Percentiles rank a stretch among this genome's conserved stretches.
Conservation (phyloP, 2,797 vertebrate species). For the Crocidura indochinensis region DNA sequence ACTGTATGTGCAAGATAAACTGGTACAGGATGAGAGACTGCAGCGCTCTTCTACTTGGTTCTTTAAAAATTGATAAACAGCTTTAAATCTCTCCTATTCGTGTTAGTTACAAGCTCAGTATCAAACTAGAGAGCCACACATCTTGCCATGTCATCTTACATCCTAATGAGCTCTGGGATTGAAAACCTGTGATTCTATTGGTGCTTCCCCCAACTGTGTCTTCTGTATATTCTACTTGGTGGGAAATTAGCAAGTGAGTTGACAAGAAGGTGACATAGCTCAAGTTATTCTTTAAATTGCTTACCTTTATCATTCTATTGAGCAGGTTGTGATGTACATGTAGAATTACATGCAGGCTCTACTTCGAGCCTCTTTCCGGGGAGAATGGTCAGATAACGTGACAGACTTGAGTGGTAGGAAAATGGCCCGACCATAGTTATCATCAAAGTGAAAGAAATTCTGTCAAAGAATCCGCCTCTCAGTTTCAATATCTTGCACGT, state of each 20-base stretch:
- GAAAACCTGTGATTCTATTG: constrained; percentile 64
- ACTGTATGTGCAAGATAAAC: constrained; percentile 60
- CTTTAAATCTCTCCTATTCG: constrained; percentile 83
- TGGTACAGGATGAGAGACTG: constrained; percentile 48
- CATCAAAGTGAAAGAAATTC: constrained; percentile 77
- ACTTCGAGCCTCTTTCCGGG: constrained; percentile 78
- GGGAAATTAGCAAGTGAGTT: constrained; percentile 87
- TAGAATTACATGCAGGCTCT: constrained; percentile 81
- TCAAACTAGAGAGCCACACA: constrained; percentile 81
- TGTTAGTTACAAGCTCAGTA: constrained; percentile 83
- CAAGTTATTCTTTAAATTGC: constrained; percentile 86
- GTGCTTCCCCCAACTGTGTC: constrained; percentile 81
- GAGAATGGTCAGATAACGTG: constrained; percentile 83
- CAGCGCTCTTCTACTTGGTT: constrained; percentile 64
- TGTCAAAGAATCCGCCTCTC: constrained; percentile 70
- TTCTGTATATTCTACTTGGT: constrained; percentile 86
- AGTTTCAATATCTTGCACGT: constrained; percentile 14
- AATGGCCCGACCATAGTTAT: constrained; percentile 81
- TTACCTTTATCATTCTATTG: constrained; percentile 88
- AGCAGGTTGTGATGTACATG: constrained; percentile 86
- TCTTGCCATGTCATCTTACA: constrained; percentile 85
- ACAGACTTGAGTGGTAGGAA: constrained; percentile 80
- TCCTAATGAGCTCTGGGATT: constrained; percentile 88
- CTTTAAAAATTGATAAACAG: constrained; percentile 87
- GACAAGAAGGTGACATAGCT: constrained; percentile 89